These are phyloP conservation scores for Odontophorus gujanensis DNA, from an alignment of 2,113 vertebrate genomes.

Conservation along the genomic window DNA sequence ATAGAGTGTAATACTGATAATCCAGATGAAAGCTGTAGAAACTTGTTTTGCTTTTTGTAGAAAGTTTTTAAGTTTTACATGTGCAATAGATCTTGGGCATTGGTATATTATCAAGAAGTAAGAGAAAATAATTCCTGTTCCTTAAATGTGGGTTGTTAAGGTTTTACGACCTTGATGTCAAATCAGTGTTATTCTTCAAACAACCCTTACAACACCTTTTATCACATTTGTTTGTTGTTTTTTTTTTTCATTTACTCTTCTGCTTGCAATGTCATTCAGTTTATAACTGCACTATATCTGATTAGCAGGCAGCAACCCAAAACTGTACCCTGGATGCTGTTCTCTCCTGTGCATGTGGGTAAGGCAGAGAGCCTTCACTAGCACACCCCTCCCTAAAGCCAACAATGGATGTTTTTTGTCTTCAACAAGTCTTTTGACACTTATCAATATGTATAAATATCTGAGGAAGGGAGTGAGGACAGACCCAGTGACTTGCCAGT, in stretches of 20 bases:
- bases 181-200: background rate
- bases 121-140: background rate
- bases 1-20: background rate
- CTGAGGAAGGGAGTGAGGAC: background rate
- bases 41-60: background rate
- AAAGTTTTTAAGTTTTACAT: background rate
- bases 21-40: background rate
- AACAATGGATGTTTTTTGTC: background rate
- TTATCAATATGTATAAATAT: background rate
- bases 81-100: background rate
- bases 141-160: background rate
- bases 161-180: fast-evolving
- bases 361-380: background rate
- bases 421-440: background rate
- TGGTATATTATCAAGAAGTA: background rate
- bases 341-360: fast-evolving
- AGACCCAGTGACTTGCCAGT: background rate
- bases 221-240: background rate
- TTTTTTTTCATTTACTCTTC: background rate
- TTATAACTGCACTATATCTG: background rate
- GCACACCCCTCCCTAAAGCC: background rate
- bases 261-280: background rate
- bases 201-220: background rate
- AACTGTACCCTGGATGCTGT: background rate
- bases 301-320: background rate